Conservation (phyloP, 2,113 vertebrate genomes). For the Triplophysa tibetana region DNA sequence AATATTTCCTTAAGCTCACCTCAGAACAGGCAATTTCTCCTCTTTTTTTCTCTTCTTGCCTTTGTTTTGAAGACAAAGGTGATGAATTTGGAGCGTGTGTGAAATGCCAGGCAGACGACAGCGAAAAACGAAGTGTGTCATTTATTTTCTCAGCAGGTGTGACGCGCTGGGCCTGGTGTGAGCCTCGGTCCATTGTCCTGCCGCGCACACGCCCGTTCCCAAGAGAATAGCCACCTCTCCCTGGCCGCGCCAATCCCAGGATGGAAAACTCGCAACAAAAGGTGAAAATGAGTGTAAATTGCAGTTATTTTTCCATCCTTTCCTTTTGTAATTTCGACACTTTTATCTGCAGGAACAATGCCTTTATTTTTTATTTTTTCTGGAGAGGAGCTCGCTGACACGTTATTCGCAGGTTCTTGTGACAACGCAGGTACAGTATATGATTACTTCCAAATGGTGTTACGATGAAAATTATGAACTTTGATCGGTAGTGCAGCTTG, state of each 20-base stretch:
- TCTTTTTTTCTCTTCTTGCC: constrained; percentile 59
- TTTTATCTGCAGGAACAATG: constrained; percentile 67
- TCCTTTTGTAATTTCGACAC: constrained; percentile 67
- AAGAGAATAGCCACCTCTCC: constrained; percentile 54
- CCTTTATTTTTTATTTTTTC: constrained; percentile 41
- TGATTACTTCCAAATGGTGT: constrained; percentile 54
- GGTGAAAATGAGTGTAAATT: constrained; percentile 84
- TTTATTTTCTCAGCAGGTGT: constrained; percentile 76
- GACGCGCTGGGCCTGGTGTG: constrained; percentile 68
- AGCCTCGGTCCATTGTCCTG: constrained; percentile 76
- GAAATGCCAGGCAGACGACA: constrained; percentile 73
- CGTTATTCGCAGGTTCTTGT: constrained; percentile 53
- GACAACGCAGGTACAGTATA: constrained; percentile 40
- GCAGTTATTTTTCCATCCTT: constrained; percentile 73
- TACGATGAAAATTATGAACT: constrained; percentile 48
- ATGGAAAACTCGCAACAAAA: constrained; percentile 77
- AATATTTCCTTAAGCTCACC: constrained; percentile 60
- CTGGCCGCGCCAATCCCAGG: constrained; percentile 67
- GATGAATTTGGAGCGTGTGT: constrained; percentile 63
- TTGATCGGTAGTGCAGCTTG: constrained; percentile 43
- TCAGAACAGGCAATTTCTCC: constrained; percentile 57
- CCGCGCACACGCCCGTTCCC: constrained; percentile 57
- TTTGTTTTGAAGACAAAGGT: constrained; percentile 71
- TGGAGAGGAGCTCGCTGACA: constrained; percentile 49
- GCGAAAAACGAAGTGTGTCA: constrained; percentile 75